Evolutionary conservation across 2,888 invertebrate genomes (phyloP), one percentile per base, ranked within the genome.

Genomic region (Coelopa pilipes): DNA sequence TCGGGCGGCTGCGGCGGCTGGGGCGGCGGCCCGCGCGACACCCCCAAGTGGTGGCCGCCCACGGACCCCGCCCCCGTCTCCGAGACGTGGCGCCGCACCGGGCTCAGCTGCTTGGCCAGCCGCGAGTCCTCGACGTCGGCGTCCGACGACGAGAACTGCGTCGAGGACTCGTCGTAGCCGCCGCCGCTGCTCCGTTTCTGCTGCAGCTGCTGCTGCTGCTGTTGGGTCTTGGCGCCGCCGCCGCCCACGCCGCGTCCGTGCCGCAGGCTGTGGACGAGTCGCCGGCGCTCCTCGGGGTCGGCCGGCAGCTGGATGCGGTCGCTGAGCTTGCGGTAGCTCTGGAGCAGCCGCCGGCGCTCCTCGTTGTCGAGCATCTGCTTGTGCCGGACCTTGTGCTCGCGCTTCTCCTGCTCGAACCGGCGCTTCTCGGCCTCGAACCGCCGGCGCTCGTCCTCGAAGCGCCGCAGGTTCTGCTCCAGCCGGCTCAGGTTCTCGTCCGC

Each of bases 341-440:
- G 84, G 3, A 87, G 76, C 21, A 88, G 72, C 0, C 84, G 82
- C 65, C 83, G 85, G 9, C 85, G 82, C 65, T 88, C 88, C 74
- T 87, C 85, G 50, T 82, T 82, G 74, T 87, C 87, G 59, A 86
- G 70, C 75, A 86, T 80, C 73, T 87, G 86, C 63, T 84, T 85
- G 74, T 84, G 82, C 4, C 85, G 82, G 65, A 84, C 46, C 73
- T 85, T 84, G 72, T 87, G 87, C 34, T 91, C 91, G 10, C 91
- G 89, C 80, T 90, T 89, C 76, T 91, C 88, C 59, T 88, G 88
- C 84, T 89, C 90, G 24, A 86, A 87, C 4, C 84, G 84, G 15
- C 88, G 84, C 74, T 87, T 87, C 72, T 86, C 87, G 4, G 83
- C 86, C 82, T 90, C 90, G 71, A 88, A 88, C 3, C 85, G 84